phyloP scores from a whole-genome alignment of 2,797 vertebrate genomes.

The Pteropus rufus region DNA sequence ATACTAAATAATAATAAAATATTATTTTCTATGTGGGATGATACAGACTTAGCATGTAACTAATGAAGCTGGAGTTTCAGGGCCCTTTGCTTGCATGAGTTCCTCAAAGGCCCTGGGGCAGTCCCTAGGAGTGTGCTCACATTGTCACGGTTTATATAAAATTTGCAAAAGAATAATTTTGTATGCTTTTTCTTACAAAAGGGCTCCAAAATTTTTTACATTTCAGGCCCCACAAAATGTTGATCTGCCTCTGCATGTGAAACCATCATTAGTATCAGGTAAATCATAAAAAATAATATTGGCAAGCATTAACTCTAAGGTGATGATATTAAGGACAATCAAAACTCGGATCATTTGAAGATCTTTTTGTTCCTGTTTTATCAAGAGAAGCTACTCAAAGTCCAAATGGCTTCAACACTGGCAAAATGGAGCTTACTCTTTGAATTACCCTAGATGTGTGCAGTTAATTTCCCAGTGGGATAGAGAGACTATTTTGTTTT shows the following conservation, averaged over 20 bases:
- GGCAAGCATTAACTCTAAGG: not conserved
- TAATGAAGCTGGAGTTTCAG: not conserved
- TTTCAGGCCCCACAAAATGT: not conserved
- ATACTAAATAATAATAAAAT: not conserved
- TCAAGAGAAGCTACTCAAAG: not conserved
- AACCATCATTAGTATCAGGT: not conserved
- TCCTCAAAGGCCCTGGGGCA: not conserved
- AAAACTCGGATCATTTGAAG: not conserved
- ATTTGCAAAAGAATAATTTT: not conserved
- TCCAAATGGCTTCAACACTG: not conserved
- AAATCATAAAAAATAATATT: not conserved
- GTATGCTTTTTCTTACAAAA: not conserved
- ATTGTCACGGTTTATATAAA: not conserved
- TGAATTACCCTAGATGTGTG: not conserved
- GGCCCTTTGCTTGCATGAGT: not conserved
- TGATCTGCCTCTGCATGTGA: not conserved
- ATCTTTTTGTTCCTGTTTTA: not conserved
- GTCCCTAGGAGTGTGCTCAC: not conserved
- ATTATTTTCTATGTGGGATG: not conserved
- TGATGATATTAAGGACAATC: not conserved
- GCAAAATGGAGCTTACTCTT: not conserved
- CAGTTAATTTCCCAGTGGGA: not conserved
- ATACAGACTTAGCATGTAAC: not conserved
- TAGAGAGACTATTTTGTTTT: not conserved
- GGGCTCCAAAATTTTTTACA: not conserved